Percentiles rank a stretch among this genome's conserved stretches.
Conservation (phyloP, 2,888 invertebrate species). For the Druceiella hillmani region DNA sequence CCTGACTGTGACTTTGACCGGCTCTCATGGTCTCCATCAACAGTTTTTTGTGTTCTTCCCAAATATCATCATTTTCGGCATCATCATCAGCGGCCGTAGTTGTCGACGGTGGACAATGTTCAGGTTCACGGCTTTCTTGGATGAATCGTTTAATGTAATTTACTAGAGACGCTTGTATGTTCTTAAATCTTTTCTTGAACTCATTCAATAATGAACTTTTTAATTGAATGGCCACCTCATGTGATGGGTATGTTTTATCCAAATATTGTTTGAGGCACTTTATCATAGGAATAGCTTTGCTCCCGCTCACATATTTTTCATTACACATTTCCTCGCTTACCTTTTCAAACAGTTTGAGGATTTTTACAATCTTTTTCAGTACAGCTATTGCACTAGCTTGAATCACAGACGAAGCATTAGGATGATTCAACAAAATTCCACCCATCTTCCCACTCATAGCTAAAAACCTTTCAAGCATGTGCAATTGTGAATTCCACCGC, state of each 20-base stretch:
- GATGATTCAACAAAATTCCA: conserved; percentile 24
- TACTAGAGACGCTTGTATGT: no score
- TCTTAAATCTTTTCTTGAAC: no score
- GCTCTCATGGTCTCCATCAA: conserved; percentile 21
- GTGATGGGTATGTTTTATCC: conserved; percentile 19
- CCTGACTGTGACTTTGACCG: conserved; percentile 20
- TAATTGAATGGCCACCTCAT: conserved; percentile 23
- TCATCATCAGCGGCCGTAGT: conserved; percentile 21
- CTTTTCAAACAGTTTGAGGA: conserved; percentile 26
- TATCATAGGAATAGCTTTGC: conserved; percentile 28
- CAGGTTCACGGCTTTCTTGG: no score
- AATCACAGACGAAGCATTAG: conserved; percentile 27
- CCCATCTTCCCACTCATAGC: conserved; percentile 21
- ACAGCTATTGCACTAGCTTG: conserved; percentile 25
- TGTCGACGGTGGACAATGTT: conserved; percentile 16
- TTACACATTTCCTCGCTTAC: conserved; percentile 27
- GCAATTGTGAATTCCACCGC: conserved; percentile 26
- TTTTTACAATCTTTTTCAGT: conserved; percentile 25
- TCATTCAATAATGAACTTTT: conserved; percentile 22
- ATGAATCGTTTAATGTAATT: no score
- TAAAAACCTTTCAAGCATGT: conserved; percentile 20
- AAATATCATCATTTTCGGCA: conserved; percentile 21
- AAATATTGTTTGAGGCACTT: conserved; percentile 23
- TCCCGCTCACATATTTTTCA: conserved; percentile 27
- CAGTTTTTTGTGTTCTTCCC: conserved; percentile 23